Evolutionary conservation across 92 coral and sea anemone species (phyloP).

Genomic region (Paramuricea clavata): DNA sequence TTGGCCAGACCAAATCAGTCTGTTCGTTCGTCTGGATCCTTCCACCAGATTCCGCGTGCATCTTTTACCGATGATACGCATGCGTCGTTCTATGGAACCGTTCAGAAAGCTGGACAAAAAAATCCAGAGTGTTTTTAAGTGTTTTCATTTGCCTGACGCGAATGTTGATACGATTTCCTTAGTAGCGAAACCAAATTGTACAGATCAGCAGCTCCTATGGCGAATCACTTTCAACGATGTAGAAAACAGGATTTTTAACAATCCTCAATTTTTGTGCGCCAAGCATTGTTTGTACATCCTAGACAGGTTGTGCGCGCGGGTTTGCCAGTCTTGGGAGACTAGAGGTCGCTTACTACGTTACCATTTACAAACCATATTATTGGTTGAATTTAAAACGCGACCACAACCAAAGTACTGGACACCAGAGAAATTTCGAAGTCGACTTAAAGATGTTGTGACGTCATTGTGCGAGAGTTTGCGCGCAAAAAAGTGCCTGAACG

Average conservation of each 20-base stretch:
- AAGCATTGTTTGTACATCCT: constrained; percentile 5
- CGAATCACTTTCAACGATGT: constrained; percentile 36
- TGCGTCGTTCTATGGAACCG: background rate
- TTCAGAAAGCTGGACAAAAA: background rate
- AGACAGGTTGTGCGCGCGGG: constrained; percentile 7
- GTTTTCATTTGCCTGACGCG: constrained; percentile 1
- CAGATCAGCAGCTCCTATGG: constrained; percentile 25
- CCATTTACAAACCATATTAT: constrained; percentile 23
- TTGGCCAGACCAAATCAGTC: background rate
- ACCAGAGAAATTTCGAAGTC: constrained; percentile 49
- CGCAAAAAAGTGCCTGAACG: background rate
- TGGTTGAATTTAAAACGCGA: constrained; percentile 62
- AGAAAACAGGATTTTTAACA: constrained; percentile 17
- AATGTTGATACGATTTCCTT: background rate
- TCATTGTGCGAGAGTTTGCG: constrained; percentile 60
- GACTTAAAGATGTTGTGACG: constrained; percentile 56
- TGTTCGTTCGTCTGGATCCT: background rate
- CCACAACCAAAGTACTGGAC: constrained; percentile 66
- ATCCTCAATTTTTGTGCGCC: background rate
- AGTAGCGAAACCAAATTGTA: constrained; percentile 24
- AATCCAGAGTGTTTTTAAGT: constrained; percentile 11
- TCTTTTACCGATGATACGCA: constrained; percentile 14
- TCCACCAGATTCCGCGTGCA: background rate
- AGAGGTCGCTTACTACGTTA: constrained; percentile 2
- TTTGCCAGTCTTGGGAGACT: background rate